Base-by-base conservation (phyloP, 1,140 invertebrate genomes). In the Ceratina australensis region DNA sequence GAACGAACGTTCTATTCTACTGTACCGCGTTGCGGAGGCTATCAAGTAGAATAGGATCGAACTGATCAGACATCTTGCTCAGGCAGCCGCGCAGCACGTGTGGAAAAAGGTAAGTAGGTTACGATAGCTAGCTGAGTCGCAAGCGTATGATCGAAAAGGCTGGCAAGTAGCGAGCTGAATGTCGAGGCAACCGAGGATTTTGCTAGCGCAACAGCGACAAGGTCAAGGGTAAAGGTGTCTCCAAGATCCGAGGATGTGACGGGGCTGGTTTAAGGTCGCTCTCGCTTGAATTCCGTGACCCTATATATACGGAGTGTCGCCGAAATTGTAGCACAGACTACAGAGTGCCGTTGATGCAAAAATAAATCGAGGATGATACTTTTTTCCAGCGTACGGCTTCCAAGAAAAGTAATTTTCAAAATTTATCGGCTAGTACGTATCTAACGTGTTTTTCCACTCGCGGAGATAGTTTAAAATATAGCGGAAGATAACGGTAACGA, bases 201-300 rank as follows among this genome's bases (percentile, higher is more conserved):
- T 50, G 57, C 71, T 73, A 74, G 79, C 76, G 83, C 72, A 60
- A 67, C 79, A 74, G 67, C 24, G 26, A 74, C 59, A 78, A 57
- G 68, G 68, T 73, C 78, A 81, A 82, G 83, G 84, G 57, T 72
- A 76, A 73, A 75, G 80, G 63, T 77, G 60, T 82, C 79, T 83
- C 59, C 49, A 52, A 60, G 67, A 82, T 65, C 64, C 72, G 64
- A 16, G 76, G 82, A 73, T 74, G 78, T 57, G 77, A 79, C 79
- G 72, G 24, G 22, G 67, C 71, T 49, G 73, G 49, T 71, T 79
- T 81, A 80, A 83, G 76, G 71, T 74, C 78, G 73, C 49, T 67
- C 54, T 68, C 57, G 28, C 33, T 59, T 60, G 66, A 20, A 66
- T 78, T 65, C 33, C 22, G 33, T 57, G 56, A 8, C 24, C 13